Base-by-base conservation (phyloP, 2,888 invertebrate species). In the Caenorhabditis angaria region DNA sequence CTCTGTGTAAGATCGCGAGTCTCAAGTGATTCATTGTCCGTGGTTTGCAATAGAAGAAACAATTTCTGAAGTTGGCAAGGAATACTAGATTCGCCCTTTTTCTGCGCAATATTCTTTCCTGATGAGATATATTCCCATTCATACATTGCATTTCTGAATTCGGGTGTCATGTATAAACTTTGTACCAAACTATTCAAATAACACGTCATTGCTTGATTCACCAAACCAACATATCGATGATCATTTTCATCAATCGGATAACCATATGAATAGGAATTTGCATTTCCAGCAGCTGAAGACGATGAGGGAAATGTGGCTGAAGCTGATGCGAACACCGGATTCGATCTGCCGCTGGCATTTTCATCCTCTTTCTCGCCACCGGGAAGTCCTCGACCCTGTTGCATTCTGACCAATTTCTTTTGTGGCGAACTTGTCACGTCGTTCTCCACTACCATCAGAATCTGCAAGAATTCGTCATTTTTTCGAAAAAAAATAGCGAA, bases 101-200 rank as follows among this genome's bases (percentile, higher is more conserved):
- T 72, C 29, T 22, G 35, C 29, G 5, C 2, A 57, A 63, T 47
- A 4, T 61, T 62, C 51, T 63, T 70, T 4, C 27, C 6, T 56
- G 64, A 22, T 63, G 64, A n/a, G 22, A 61, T 48, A 51, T 78
- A 81, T 54, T 81, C 78, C 82, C 82, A 82, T 22, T 88, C 88
- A 88, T 94, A 94, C 41, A 94, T 89, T 2, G 93, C 93, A 89
- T 94, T 94, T 48, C 94, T 90, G 88, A 94, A 94, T 88, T 94
- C 94, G 0, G 94, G 94, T 1, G 94, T 94, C 94, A 94, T 94
- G 87, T 91, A 94, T 5, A 94, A 89, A 0, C 94, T 93, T 89
- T 94, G 94, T 27, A 94, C 89, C 55, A 94, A 90, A 88, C 94
- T 94, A 89, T 94, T 94, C 67, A 94, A 90, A 88, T 94, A 94